phyloP scores from a whole-genome alignment of 2,113 vertebrate species.

The Tor tambroides region DNA sequence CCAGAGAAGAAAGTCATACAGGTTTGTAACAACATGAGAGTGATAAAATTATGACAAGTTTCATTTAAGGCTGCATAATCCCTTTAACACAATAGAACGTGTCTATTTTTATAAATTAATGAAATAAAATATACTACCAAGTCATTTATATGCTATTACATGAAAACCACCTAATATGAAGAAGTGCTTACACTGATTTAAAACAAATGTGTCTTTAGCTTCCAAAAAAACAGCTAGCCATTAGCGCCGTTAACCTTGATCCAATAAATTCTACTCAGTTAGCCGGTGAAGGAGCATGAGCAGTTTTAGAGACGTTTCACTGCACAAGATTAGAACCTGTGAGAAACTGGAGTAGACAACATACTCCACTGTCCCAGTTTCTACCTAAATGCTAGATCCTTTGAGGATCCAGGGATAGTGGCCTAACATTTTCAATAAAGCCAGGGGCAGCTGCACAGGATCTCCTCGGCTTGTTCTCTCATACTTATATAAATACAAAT shows the following conservation, averaged over 20 bases:
- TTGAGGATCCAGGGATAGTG: conserved; percentile 16
- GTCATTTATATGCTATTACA: background rate
- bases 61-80: background rate
- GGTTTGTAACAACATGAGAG: background rate
- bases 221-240: background rate
- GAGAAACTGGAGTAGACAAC: conserved; percentile 32
- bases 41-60: background rate
- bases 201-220: background rate
- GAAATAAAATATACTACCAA: background rate
- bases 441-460: background rate
- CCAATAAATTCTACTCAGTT: conserved; percentile 18
- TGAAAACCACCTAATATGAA: background rate
- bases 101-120: background rate
- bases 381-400: conserved; percentile 21
- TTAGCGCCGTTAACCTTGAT: background rate
- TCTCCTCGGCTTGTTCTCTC: background rate
- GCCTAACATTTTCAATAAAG: conserved; percentile 22
- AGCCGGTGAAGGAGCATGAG: background rate
- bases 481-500: conserved; percentile 4
- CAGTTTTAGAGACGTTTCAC: conserved; percentile 12
- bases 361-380: conserved; percentile 37
- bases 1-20: background rate
- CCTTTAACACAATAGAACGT: background rate
- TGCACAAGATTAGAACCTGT: conserved; percentile 23
- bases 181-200: background rate